Base-by-base conservation (phyloP, 2,113 vertebrate species). In the Heliornis fulica region DNA sequence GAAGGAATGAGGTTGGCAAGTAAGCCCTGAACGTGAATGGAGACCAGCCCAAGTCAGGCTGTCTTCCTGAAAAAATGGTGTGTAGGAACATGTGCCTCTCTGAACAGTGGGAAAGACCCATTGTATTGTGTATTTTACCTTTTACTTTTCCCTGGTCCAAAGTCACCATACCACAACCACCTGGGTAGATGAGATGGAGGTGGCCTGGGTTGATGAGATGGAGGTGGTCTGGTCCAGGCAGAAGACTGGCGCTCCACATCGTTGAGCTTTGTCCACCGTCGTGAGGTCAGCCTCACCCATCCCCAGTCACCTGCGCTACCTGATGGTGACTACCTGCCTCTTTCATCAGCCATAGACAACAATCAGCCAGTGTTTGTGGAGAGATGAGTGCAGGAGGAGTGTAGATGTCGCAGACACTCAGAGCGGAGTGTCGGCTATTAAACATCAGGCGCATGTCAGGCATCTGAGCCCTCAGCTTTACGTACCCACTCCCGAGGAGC, bases 101-200 rank as follows among this genome's bases (percentile, higher is more conserved):
- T 54, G 25, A 31, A 4, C 31, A 15, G n/a, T 5, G 34, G 40
- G 43, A n/a, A 83, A 63, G 19, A 28, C 31, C 46, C n/a, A 19
- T 2, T 51, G 14, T 23, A 23, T 8, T 0, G 0, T 8, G 7
- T 5, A 10, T 21, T 46, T 60, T 15, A 26, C 29, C 9, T 51
- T 80, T 10, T 13, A 8, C 11, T 63, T 53, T 21, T 45, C 59
- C 41, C 31, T 26, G 4, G 13, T 50, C 70, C 54, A 25, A 71
- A 40, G 65, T 31, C 34, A 23, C 8, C n/a, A 4, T 13, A 3
- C 17, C 63, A 34, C 25, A 40, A 0, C 15, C 26, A 36, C 25
- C 57, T 29, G n/a, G 8, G 31, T 40, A 61, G 61, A 28, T 8
- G 65, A 53, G 48, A 2, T 22, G 29, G 69, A 19, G 15, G 28